Evolutionary conservation across 2,113 vertebrate species (phyloP).

Genomic region (Lepus timidus): DNA sequence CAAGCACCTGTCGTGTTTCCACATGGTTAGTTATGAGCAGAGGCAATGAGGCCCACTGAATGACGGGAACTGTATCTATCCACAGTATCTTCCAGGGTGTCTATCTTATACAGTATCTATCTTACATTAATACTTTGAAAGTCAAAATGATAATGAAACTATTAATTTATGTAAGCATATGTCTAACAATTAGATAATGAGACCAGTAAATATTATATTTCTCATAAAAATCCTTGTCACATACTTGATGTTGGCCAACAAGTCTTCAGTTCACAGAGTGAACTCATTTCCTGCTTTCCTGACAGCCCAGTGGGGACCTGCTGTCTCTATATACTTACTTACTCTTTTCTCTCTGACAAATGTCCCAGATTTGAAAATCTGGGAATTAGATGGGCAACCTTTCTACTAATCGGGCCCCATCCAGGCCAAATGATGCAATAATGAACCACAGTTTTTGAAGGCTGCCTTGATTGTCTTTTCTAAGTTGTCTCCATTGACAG

Average conservation of each 20-base stretch:
- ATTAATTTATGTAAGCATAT: slow-evolving; percentile 11
- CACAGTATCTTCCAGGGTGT: no score
- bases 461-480: background rate
- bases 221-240: slow-evolving; percentile 17
- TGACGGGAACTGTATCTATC: background rate
- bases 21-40: background rate
- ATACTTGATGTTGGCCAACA: background rate
- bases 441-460: background rate
- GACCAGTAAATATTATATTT: slow-evolving; percentile 34
- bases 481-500: background rate
- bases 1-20: background rate
- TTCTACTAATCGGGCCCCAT: background rate
- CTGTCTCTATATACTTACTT: background rate
- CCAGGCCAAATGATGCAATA: background rate
- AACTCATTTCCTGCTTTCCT: background rate
- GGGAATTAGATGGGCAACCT: background rate
- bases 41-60: background rate
- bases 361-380: slow-evolving; percentile 41
- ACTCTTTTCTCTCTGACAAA: background rate
- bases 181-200: background rate
- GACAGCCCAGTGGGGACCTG: background rate
- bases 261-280: background rate
- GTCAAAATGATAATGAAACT: slow-evolving; percentile 14
- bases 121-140: slow-evolving; percentile 40
- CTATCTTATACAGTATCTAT: background rate